Percentiles rank a stretch among this genome's conserved stretches.
Conservation (phyloP, 1,140 invertebrate genomes). For the Piezodorus guildinii region DNA sequence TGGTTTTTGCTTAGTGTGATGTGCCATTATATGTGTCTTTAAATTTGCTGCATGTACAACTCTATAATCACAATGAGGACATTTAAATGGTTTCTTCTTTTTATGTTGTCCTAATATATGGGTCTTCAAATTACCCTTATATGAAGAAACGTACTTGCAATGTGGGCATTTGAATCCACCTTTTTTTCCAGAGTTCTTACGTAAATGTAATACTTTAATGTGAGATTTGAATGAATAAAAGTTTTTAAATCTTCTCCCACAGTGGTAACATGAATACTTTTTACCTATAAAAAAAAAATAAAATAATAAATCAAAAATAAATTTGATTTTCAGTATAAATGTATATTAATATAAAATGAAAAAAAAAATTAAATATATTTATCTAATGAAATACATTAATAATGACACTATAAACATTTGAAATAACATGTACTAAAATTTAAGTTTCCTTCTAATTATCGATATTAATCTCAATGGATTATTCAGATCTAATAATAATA, state of each 20-base stretch:
- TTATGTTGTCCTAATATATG: background rate
- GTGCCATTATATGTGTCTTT: background rate
- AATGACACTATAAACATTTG: no score
- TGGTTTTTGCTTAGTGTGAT: background rate
- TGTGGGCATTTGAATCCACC: background rate
- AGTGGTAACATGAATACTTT: background rate
- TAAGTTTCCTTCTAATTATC: no score
- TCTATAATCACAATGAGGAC: background rate
- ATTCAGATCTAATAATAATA: no score
- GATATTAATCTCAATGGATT: no score
- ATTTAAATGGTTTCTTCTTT: background rate
- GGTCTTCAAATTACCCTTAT: background rate
- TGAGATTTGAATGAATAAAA: background rate
- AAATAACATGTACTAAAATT: no score
- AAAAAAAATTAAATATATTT: no score
- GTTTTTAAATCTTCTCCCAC: background rate
- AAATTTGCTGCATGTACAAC: background rate
- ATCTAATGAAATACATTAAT: no score
- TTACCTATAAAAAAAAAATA: no score
- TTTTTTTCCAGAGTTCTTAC: background rate
- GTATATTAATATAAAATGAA: no score
- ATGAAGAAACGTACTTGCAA: background rate
- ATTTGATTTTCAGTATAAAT: no score
- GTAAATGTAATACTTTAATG: slow-evolving; percentile 1
- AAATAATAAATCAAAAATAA: no score